Conservation (phyloP, 2,888 invertebrate species). For the Coleophora flavipennella region DNA sequence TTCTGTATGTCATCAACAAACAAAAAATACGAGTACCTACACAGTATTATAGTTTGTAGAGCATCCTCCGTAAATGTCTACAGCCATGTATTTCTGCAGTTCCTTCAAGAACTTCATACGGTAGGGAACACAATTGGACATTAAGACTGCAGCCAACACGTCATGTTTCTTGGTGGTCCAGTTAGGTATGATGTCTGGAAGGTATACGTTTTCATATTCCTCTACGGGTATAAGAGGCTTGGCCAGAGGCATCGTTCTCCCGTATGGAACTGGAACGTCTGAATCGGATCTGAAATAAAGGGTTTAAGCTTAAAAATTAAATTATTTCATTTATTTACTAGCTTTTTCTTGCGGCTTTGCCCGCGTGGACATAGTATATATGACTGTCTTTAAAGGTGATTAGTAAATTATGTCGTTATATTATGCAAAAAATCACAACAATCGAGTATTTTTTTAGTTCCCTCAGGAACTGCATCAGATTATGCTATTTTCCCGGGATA, state of each 20-base stretch:
- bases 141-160: slow-evolving; percentile 66
- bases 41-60: slow-evolving; percentile 20
- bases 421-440: too few species aligned
- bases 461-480: too few species aligned
- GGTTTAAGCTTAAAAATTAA: slow-evolving; percentile 3
- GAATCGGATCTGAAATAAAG: slow-evolving; percentile 71
- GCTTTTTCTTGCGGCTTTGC: too few species aligned
- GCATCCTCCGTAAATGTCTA: slow-evolving; percentile 74
- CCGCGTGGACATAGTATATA: too few species aligned
- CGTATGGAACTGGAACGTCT: slow-evolving; percentile 78
- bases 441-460: too few species aligned
- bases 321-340: too few species aligned
- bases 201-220: slow-evolving; percentile 8
- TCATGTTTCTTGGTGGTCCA: slow-evolving; percentile 57
- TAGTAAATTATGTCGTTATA: too few species aligned
- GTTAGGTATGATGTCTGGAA: slow-evolving; percentile 34
- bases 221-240: slow-evolving; percentile 12
- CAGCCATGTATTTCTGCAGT: slow-evolving; percentile 71
- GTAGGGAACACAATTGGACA: slow-evolving; percentile 71
- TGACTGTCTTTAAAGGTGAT: too few species aligned
- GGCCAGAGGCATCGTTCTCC: slow-evolving; percentile 58
- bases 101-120: slow-evolving; percentile 69
- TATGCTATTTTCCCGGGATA: too few species aligned
- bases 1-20: too few species aligned
- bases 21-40: too few species aligned